A percentile compares a stretch with the other conserved stretches of the same genome.
Conservation (phyloP, 1,140 invertebrate species). For the Hestina assimilis region DNA sequence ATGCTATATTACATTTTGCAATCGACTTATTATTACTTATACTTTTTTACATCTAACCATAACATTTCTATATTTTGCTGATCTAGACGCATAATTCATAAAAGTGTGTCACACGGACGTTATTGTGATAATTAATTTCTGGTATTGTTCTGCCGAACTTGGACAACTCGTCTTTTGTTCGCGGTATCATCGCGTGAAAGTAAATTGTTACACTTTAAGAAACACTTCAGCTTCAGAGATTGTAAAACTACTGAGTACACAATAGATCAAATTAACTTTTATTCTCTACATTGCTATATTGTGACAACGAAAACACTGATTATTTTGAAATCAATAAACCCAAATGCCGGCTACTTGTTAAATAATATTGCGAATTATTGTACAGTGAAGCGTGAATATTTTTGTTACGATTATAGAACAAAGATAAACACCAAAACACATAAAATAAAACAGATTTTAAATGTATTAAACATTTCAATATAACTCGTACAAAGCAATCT, state of each 20-base stretch:
- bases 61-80: neutral
- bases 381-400: too few relatives aligned
- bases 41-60: too few relatives aligned
- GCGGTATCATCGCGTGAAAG: constrained; percentile 14
- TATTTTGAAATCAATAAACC: too few relatives aligned
- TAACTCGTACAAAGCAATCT: too few relatives aligned
- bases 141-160: constrained; percentile 34
- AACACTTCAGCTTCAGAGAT: constrained; percentile 5
- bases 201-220: constrained; percentile 13
- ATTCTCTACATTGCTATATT: neutral
- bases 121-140: constrained; percentile 45
- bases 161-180: constrained; percentile 20
- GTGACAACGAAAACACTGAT: neutral
- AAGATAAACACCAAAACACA: too few relatives aligned
- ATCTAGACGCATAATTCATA: neutral
- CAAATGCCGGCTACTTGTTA: too few relatives aligned
- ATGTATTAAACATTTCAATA: too few relatives aligned
- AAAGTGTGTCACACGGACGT: constrained; percentile 44
- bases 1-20: too few relatives aligned
- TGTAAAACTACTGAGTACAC: neutral
- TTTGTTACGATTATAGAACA: too few relatives aligned
- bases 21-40: too few relatives aligned
- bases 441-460: too few relatives aligned
- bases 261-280: neutral
- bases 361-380: too few relatives aligned